Base-by-base conservation (phyloP, 2,797 vertebrate species). In the Bucorvus abyssinicus region DNA sequence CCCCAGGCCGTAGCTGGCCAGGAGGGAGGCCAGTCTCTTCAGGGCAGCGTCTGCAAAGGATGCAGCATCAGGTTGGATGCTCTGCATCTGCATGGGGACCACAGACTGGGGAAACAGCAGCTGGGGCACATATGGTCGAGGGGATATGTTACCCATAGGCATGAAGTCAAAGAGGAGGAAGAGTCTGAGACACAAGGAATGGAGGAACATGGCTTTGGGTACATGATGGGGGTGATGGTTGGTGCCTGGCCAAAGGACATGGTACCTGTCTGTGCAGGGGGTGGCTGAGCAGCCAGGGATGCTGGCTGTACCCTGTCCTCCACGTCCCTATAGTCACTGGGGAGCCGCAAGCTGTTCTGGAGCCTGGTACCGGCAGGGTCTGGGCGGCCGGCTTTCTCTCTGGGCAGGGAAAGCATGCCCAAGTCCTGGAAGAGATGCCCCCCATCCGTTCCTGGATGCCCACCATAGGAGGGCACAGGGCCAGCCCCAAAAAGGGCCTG, bases 361-460 rank as follows among this genome's bases (percentile, higher is more conserved):
- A 93, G 74, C 90, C 89, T 96, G 93, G 95, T 88, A 76, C 98
- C 96, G 60, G 97, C 98, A 53, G 97, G 95, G 85, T 97, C 91
- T 1, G 64, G 71, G 70, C 76, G 97, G 59, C 92, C 56, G 4
- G 96, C 90, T 75, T 98, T 97, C 84, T 98, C 97, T 53, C 98
- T 95, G 60, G 98, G 95, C 96, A 99, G 96, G 88, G 99, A 98
- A 36, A 98, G 96, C 65, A 98, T 98, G 64, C 98, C 91, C 27
- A 98, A 97, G 84, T 99, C 98, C 95, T 99, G 98, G 89, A 99
- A 97, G 94, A 99, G 97, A 97, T 98, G 99, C 34, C 98, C 97
- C 71, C 97, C 97, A 1, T 96, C 96, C 16, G 97, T 89, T 70
- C 96, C 97, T 21, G 97, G 95, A 71, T 97, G 97, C 53, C 97